These are phyloP conservation scores for Hippolais icterina DNA, from an alignment of 2,113 vertebrate species.

Conservation along the genomic window DNA sequence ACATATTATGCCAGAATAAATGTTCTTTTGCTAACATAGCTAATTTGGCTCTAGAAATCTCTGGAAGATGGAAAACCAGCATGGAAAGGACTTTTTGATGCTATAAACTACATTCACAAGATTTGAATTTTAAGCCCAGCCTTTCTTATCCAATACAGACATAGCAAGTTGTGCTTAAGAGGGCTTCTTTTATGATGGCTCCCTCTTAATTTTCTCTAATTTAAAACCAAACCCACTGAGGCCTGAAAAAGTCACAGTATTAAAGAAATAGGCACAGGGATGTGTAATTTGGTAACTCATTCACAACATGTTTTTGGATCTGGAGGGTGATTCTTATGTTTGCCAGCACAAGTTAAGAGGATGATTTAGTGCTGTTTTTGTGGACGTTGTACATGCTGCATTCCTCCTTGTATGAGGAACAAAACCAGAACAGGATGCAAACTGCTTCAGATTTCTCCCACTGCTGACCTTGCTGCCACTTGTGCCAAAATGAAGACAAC, in stretches of 20 bases:
- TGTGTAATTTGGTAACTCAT: neutral
- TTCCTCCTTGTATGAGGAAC: neutral
- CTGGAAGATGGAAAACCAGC: neutral
- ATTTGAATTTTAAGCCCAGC: neutral
- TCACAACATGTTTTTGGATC: neutral
- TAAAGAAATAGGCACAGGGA: neutral
- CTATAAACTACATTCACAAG: neutral
- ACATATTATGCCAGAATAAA: neutral
- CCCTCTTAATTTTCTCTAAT: neutral
- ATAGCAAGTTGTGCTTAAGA: neutral
- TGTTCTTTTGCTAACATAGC: neutral
- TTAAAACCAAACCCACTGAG: neutral
- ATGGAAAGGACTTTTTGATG: neutral
- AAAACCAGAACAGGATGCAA: slow-evolving; percentile 37
- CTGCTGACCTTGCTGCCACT: slow-evolving; percentile 37
- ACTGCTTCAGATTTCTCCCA: slow-evolving; percentile 42
- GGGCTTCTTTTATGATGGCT: neutral
- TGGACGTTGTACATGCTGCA: neutral
- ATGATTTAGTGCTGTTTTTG: neutral
- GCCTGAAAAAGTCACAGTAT: neutral
- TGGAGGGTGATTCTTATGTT: neutral
- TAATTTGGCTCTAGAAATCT: neutral
- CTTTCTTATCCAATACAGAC: neutral
- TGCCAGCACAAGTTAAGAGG: neutral
- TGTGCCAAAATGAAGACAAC: slow-evolving; percentile 55